phyloP scores from a whole-genome alignment of 2,888 invertebrate species.

The Cataglyphis albicans region DNA sequence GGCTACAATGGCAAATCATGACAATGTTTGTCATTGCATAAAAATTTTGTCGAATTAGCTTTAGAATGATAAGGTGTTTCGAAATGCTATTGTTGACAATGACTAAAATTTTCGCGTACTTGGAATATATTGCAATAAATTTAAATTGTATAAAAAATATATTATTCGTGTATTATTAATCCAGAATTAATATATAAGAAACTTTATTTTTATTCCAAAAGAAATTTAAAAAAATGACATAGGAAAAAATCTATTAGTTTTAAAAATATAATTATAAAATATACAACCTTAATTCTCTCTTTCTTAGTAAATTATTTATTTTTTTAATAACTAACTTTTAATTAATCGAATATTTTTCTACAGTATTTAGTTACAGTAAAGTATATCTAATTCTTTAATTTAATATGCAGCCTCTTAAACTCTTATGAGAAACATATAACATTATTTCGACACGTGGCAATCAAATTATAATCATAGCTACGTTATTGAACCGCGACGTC shows the following conservation, averaged over 20 bases:
- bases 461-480: slow-evolving; percentile 10
- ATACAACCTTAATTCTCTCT: neutral
- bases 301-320: neutral
- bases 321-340: neutral
- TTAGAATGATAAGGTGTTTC: neutral
- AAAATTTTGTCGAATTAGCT: neutral
- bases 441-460: neutral
- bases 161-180: neutral
- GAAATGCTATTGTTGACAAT: neutral
- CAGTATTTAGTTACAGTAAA: neutral
- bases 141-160: neutral
- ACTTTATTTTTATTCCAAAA: neutral
- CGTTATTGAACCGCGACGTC: neutral
- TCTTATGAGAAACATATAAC: neutral
- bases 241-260: neutral
- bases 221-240: neutral
- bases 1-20: neutral
- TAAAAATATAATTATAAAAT: slow-evolving; percentile 1
- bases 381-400: neutral
- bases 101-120: neutral
- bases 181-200: neutral
- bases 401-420: neutral
- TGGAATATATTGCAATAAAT: neutral
- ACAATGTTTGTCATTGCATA: neutral
- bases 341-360: neutral